Evolutionary conservation across 2,113 vertebrate species (phyloP).

Genomic region (Myocastor coypus): DNA sequence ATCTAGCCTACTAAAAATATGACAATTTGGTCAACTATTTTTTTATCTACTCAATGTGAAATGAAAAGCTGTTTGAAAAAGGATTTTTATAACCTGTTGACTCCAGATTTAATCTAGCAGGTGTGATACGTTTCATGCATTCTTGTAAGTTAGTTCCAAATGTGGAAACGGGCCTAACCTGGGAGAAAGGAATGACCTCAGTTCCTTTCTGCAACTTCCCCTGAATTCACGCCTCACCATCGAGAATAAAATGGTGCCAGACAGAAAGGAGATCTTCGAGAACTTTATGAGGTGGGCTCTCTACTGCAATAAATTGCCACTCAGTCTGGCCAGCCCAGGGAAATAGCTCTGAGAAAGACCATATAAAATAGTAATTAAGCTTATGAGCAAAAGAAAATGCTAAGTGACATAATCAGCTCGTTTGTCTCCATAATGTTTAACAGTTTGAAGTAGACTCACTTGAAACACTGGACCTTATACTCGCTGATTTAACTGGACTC

Average conservation of each 20-base stretch:
- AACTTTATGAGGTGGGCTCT: neutral
- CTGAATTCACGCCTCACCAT: neutral
- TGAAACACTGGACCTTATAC: neutral
- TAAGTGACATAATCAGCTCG: neutral
- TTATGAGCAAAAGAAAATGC: neutral
- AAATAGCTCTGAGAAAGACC: neutral
- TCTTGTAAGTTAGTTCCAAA: neutral
- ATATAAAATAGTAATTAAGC: neutral
- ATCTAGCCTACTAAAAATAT: neutral
- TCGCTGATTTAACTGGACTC: neutral
- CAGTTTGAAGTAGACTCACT: neutral
- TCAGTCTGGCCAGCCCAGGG: neutral
- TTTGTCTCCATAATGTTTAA: neutral
- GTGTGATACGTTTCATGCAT: neutral
- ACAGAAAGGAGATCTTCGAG: neutral
- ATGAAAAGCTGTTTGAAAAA: slow-evolving; percentile 13
- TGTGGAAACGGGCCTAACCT: neutral
- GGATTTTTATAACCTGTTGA: neutral
- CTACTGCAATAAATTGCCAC: neutral
- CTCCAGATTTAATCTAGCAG: neutral
- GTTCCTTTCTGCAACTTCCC: neutral
- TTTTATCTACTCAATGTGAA: neutral
- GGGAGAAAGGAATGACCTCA: neutral
- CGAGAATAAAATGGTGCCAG: neutral
- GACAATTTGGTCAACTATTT: neutral